phyloP scores from a whole-genome alignment of 2,797 vertebrate species.

The Chloroceryle amazona region DNA sequence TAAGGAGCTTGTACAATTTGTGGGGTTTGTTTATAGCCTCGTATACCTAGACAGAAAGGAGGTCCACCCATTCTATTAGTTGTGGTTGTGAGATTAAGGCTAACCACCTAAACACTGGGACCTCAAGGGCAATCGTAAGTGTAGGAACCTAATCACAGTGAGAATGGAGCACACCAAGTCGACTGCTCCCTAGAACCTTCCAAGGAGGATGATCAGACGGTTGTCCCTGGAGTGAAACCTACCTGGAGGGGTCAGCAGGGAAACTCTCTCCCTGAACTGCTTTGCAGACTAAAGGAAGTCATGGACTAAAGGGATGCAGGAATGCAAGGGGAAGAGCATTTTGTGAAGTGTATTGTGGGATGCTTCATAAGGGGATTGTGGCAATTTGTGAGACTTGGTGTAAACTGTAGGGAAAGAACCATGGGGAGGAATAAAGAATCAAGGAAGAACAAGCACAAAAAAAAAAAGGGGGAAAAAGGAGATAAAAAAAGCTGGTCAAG shows the following conservation, averaged over 20 bases:
- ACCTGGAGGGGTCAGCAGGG: background rate
- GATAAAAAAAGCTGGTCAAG: background rate
- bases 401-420: background rate
- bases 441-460: background rate
- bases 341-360: background rate
- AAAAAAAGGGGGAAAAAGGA: background rate
- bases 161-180: background rate
- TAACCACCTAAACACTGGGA: background rate
- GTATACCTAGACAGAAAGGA: background rate
- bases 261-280: background rate
- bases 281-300: background rate
- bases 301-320: background rate
- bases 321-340: background rate
- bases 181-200: background rate
- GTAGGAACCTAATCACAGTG: background rate
- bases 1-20: background rate
- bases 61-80: background rate
- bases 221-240: background rate
- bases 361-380: background rate
- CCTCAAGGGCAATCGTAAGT: background rate
- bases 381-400: background rate
- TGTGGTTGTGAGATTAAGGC: background rate
- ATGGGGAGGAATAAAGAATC: background rate
- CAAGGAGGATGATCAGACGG: fast-evolving
- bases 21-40: background rate